These are phyloP conservation scores for Pelecanus crispus DNA, from an alignment of 2,113 vertebrate genomes.

Conservation along the genomic window DNA sequence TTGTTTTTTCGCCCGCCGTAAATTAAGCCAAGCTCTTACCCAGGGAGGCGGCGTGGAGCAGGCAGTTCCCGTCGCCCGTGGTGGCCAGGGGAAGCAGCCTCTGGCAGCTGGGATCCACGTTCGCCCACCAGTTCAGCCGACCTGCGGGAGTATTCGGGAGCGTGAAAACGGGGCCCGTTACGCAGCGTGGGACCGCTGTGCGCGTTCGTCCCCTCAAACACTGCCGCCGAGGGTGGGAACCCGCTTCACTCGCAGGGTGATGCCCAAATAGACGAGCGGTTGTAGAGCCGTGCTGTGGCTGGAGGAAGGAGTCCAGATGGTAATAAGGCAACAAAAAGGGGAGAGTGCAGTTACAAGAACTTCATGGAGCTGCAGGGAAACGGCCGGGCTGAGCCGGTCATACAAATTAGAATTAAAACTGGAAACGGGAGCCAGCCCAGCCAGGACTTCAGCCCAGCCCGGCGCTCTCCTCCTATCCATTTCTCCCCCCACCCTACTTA, in stretches of 20 bases:
- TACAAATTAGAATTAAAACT: neutral
- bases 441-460: neutral
- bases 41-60: constrained; percentile 92
- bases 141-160: constrained; percentile 64
- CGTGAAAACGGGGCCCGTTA: fast-evolving
- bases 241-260: neutral
- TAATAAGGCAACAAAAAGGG: neutral
- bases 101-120: constrained; percentile 88
- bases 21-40: constrained; percentile 66
- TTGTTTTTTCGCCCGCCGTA: fast-evolving
- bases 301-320: fast-evolving
- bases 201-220: fast-evolving
- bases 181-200: fast-evolving
- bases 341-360: fast-evolving
- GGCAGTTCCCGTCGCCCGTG: constrained; percentile 93
- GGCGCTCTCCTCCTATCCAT: fast-evolving
- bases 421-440: neutral
- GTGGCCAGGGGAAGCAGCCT: constrained; percentile 91
- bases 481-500: fast-evolving
- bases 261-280: fast-evolving
- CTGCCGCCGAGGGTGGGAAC: fast-evolving
- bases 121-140: constrained; percentile 95
- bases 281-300: fast-evolving
- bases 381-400: neutral
- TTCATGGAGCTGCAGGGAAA: fast-evolving